Evolutionary conservation across 2,888 invertebrate genomes (phyloP).

Genomic region (Cyrtodaria siliqua): DNA sequence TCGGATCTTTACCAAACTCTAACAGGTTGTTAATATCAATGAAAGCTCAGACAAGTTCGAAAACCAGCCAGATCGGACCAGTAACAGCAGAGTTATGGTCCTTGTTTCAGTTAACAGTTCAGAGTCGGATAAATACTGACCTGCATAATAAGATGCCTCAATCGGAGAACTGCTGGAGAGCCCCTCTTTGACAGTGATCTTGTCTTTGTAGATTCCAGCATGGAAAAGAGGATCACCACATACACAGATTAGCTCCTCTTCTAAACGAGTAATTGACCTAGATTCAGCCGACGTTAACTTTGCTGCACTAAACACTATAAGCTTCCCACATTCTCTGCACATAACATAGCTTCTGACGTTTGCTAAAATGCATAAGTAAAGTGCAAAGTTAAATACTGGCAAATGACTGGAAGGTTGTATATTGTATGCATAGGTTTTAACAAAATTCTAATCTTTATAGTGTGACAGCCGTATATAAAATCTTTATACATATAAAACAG

Average conservation of each 20-base stretch:
- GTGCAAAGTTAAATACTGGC: too few relatives aligned
- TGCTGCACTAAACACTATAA: constrained; percentile 11
- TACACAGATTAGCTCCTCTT: constrained; percentile 22
- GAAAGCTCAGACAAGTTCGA: too few relatives aligned
- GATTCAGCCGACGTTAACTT: constrained; percentile 8
- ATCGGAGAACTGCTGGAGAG: constrained; percentile 19
- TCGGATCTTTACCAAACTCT: too few relatives aligned
- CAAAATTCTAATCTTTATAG: neutral
- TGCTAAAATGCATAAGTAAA: constrained; percentile 12
- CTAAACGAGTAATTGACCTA: constrained; percentile 1
- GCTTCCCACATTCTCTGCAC: constrained; percentile 37
- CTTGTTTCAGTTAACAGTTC: too few relatives aligned
- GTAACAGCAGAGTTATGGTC: too few relatives aligned
- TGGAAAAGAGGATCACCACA: constrained; percentile 22
- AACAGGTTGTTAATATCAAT: too few relatives aligned
- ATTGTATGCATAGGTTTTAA: neutral
- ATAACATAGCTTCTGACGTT: constrained; percentile 18
- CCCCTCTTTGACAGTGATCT: constrained; percentile 15
- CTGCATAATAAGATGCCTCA: constrained; percentile 27
- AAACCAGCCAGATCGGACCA: too few relatives aligned
- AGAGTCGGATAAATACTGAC: neutral
- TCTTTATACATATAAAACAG: neutral
- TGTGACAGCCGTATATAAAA: neutral
- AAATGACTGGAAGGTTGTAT: too few relatives aligned
- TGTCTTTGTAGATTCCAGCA: constrained; percentile 5